Percentiles rank a stretch among this genome's conserved stretches.
Evolutionary conservation across 2,797 vertebrate species (phyloP).

Genomic region (Pampus argenteus): DNA sequence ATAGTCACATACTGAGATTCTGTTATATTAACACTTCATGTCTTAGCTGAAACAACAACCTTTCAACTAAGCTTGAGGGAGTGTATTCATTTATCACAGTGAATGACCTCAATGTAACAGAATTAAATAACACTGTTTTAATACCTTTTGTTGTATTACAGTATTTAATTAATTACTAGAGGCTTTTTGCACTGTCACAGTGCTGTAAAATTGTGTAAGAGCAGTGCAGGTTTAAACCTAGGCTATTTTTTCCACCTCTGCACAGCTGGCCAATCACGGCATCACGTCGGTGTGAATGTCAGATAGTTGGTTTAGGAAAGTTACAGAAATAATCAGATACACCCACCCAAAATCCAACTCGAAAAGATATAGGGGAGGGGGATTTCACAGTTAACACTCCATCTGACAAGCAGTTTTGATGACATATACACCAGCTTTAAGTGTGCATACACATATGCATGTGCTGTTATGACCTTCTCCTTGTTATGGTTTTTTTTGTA

Average conservation of each 20-base stretch:
- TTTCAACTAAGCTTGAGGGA: conserved; percentile 16
- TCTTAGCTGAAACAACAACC: conserved; percentile 43
- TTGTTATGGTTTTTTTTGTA: too few relatives aligned
- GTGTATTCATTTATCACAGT: conserved; percentile 23
- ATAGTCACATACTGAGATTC: conserved; percentile 10
- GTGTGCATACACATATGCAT: not conserved
- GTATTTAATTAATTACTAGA: conserved; percentile 11
- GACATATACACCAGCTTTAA: too few relatives aligned
- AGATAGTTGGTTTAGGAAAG: too few relatives aligned
- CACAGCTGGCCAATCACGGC: too few relatives aligned
- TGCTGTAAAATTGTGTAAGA: not conserved
- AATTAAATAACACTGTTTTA: conserved; percentile 9
- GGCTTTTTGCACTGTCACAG: not conserved
- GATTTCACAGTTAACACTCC: too few relatives aligned
- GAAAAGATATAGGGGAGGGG: too few relatives aligned
- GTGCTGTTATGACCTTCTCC: conserved; percentile 8
- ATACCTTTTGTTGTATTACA: conserved; percentile 7
- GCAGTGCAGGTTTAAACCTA: not conserved
- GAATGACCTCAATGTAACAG: conserved; percentile 14
- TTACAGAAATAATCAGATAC: not conserved
- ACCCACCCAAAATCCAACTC: too few relatives aligned
- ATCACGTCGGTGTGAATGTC: too few relatives aligned
- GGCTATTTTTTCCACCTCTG: too few relatives aligned
- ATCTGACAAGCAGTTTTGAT: too few relatives aligned
- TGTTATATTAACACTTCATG: conserved; percentile 34